A percentile compares a stretch with the other conserved stretches of the same genome.
phyloP scores from a whole-genome alignment of 37 sponge, comb jelly and placozoan species.

The Theonella swinhoei region DNA sequence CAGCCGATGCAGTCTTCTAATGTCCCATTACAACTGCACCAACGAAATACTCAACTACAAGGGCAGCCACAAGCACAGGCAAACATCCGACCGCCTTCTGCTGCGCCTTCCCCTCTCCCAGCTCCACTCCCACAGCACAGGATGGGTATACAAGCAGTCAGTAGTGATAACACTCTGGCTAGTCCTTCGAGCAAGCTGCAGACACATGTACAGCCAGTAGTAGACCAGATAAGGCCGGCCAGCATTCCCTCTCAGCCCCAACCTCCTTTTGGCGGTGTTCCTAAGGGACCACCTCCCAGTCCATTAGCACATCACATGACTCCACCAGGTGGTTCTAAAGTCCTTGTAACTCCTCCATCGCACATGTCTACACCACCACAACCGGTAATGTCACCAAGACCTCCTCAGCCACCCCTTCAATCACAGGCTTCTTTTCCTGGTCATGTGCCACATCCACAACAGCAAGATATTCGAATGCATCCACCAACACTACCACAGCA shows the following conservation, averaged over 20 bases:
- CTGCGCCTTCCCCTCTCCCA: background rate
- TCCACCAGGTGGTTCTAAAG: background rate
- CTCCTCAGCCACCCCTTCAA: background rate
- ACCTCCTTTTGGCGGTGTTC: background rate
- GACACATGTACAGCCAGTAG: too few species aligned
- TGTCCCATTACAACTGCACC: background rate
- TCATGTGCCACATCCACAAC: background rate
- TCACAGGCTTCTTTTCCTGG: slow-evolving; percentile 4
- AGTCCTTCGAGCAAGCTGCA: too few species aligned
- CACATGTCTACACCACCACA: background rate
- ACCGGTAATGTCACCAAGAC: background rate
- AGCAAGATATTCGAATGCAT: background rate
- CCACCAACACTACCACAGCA: background rate
- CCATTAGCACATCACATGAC: background rate
- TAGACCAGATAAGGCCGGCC: background rate
- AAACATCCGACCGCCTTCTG: background rate
- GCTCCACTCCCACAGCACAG: background rate
- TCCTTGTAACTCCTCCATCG: background rate
- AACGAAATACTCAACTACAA: background rate
- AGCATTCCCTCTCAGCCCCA: background rate
- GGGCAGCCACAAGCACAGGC: background rate
- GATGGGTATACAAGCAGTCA: too few species aligned
- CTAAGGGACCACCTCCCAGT: background rate
- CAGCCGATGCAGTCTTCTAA: background rate
- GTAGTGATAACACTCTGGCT: too few species aligned